These are phyloP conservation scores for Corvus hawaiiensis DNA, from an alignment of 2,113 vertebrate species.

Conservation along the genomic window DNA sequence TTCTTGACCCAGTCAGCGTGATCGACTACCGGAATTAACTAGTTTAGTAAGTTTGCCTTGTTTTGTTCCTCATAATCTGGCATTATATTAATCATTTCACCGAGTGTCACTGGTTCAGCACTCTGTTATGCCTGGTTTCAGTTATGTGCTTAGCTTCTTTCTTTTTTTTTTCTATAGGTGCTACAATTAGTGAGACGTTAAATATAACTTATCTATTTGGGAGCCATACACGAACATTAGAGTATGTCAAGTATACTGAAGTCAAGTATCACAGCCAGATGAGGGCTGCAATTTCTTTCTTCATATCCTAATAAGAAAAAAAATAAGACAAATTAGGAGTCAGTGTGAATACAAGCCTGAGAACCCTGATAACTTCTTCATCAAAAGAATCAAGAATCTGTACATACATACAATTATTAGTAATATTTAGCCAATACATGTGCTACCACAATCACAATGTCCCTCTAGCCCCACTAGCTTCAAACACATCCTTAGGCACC, in stretches of 20 bases:
- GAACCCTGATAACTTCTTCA: not conserved
- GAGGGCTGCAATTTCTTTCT: conserved; percentile 74
- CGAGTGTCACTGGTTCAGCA: not conserved
- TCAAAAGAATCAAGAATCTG: not conserved
- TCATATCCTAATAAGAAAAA: conserved; percentile 73
- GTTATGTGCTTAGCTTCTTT: not conserved
- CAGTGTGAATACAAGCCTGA: not conserved
- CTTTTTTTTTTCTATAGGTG: not conserved
- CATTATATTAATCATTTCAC: not conserved
- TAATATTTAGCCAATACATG: not conserved
- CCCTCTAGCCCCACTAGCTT: not conserved
- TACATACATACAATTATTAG: not conserved
- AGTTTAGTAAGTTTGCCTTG: not conserved
- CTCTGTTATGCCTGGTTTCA: not conserved
- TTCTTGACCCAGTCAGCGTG: not conserved
- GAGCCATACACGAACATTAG: not conserved
- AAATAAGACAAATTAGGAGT: not conserved
- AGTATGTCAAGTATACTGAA: not conserved
- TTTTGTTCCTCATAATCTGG: not conserved
- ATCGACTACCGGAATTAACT: not conserved
- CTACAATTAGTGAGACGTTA: not conserved
- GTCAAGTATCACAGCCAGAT: not conserved
- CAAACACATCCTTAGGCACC: not conserved
- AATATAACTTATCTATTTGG: not conserved
- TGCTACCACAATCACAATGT: not conserved